Conservation (phyloP, 2,797 vertebrate genomes). For the Linurgus olivaceus region DNA sequence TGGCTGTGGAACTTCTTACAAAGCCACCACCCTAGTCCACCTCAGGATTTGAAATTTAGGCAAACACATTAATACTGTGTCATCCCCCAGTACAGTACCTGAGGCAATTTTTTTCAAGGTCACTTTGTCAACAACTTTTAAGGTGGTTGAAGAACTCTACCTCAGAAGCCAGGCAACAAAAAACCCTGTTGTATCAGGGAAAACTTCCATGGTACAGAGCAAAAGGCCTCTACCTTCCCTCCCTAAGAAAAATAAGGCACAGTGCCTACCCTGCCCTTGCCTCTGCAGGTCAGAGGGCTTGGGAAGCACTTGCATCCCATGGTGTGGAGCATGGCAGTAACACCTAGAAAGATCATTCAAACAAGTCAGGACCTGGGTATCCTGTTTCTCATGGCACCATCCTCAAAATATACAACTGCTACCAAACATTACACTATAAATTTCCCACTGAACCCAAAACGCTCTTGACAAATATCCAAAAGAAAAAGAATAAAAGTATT, state of each 20-base stretch:
- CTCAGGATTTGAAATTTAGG: not conserved
- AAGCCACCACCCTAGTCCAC: not conserved
- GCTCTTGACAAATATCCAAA: not conserved
- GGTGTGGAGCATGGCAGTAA: not conserved
- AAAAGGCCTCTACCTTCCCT: not conserved
- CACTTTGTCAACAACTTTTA: not conserved
- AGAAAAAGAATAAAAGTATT: constrained; percentile 20
- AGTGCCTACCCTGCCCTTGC: not conserved
- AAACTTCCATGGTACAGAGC: not conserved
- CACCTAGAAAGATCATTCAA: not conserved
- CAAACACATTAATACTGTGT: not conserved
- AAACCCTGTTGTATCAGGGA: not conserved
- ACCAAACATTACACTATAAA: not conserved
- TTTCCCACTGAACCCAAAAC: not conserved
- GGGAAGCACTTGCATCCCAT: not conserved
- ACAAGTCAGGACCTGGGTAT: not conserved
- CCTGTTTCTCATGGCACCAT: constrained; percentile 19
- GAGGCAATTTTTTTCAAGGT: not conserved
- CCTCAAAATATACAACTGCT: not conserved
- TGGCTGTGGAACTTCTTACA: not conserved
- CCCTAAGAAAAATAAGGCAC: not conserved
- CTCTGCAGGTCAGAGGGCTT: not conserved
- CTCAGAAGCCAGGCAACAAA: not conserved
- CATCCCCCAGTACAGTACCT: not conserved
- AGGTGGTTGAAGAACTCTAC: not conserved